phyloP scores from a whole-genome alignment of 1,140 invertebrate species.

The Drosophila tani region DNA sequence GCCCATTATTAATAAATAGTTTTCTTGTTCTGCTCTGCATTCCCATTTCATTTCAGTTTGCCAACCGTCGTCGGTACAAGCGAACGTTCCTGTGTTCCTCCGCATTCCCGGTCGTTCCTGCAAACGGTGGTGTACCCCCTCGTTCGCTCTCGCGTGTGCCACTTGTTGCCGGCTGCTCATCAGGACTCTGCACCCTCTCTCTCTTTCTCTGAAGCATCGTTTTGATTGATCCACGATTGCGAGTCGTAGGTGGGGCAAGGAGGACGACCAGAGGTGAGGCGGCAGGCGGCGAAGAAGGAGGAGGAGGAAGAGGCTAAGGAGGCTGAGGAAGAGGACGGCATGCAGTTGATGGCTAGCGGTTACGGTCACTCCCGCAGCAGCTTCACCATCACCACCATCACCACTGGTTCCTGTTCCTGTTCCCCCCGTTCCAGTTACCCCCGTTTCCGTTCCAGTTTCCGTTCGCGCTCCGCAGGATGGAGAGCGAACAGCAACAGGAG shows the following conservation, averaged over 20 bases:
- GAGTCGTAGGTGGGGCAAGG: not conserved
- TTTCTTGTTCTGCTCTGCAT: conserved; percentile 76
- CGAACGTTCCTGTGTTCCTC: conserved; percentile 43
- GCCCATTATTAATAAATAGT: conserved; percentile 83
- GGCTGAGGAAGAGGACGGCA: conserved; percentile 31
- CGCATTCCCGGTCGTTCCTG: conserved; percentile 28
- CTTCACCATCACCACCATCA: conserved; percentile 13
- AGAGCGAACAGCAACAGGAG: conserved; percentile 19
- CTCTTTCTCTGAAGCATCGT: not conserved
- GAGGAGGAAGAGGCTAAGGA: not conserved
- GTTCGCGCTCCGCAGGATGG: conserved; percentile 27
- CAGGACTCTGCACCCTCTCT: not conserved
- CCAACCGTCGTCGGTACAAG: conserved; percentile 42
- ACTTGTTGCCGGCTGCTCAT: conserved; percentile 41
- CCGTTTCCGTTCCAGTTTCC: conserved; percentile 14
- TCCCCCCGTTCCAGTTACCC: conserved; percentile 3
- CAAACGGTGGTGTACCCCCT: not conserved
- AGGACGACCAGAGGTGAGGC: conserved; percentile 2
- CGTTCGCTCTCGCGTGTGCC: conserved; percentile 21
- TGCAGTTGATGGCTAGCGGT: conserved; percentile 67
- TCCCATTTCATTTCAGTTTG: conserved; percentile 78
- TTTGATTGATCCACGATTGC: conserved; percentile 29
- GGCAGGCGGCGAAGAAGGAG: not conserved
- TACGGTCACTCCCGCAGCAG: conserved; percentile 46
- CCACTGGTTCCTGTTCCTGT: conserved; percentile 5